Base-by-base conservation (phyloP, 1,140 invertebrate genomes). In the Epicauta chinensis region DNA sequence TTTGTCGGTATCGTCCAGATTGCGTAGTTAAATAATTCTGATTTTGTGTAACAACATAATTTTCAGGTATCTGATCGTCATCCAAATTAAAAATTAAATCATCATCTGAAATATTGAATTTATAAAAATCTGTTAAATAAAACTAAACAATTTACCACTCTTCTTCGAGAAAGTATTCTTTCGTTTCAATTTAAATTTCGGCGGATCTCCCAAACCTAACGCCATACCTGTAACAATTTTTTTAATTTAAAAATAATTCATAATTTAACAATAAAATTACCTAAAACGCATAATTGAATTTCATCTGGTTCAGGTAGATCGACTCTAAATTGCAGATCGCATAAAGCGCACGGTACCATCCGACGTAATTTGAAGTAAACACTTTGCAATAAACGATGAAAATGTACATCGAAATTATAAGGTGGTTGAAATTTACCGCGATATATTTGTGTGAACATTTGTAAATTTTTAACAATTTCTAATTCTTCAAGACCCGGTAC, bases 381-480 rank as follows among this genome's bases (percentile, higher is more conserved):
- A 46, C 82, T 84, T 79, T 91, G 74, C 41, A 81, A 72, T 29
- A 76, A 64, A 40, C 71, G 65, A 52, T 71, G 69, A 56, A 77
- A 75, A 51, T 76, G 72, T 50, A 72, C 72, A 9, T 73, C 81
- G 61, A 91, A 86, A 61, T 86, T 80, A 61, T 80, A 77, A 0
- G 79, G 73, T 10, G 75, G 75, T 53, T 78, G 76, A 11, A 90
- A 77, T 62, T 86, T 85, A 0, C 81, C 80, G 35, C 87, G 75
- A 71, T 84, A 91, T 13, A 93, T 82, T 73, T 91, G 87, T 1
- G 84, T 89, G 65, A 93, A 93, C 86, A 92, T 91, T 74, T 93
- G 86, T 32, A 91, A 69, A 71, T 90, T 90, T 58, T 79, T 79
- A 0, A 84, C 79, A 30, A 82, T 77, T 56, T 84, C 82, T 32